These are phyloP conservation scores for Troides aeacus DNA, from an alignment of 2,888 invertebrate genomes.

Conservation along the genomic window DNA sequence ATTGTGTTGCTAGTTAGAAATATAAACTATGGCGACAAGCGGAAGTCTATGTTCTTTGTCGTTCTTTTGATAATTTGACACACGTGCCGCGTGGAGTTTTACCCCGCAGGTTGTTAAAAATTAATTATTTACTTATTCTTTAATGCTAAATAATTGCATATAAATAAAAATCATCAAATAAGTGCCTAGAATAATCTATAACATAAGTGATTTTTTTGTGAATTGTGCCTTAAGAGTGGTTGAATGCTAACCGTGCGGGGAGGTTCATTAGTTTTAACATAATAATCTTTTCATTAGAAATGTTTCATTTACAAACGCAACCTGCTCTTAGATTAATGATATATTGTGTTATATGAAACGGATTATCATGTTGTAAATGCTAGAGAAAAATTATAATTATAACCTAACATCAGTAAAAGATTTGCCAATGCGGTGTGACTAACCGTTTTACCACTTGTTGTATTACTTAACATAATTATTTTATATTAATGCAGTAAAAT, in stretches of 20 bases:
- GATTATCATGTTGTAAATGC: not conserved
- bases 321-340: not conserved
- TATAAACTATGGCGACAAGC: constrained; percentile 59
- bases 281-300: not conserved
- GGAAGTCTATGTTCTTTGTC: constrained; percentile 66
- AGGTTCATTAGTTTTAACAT: constrained; percentile 8
- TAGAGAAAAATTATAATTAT: not conserved
- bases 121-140: constrained; percentile 47
- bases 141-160: constrained; percentile 28
- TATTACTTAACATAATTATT: not conserved
- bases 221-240: constrained; percentile 40
- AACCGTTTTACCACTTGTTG: not conserved
- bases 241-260: constrained; percentile 19
- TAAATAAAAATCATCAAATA: constrained; percentile 3
- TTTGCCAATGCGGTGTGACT: not conserved
- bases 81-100: constrained; percentile 81
- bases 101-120: constrained; percentile 72
- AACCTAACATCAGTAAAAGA: constrained; percentile 11
- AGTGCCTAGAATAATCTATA: constrained; percentile 31
- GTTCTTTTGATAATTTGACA: constrained; percentile 76
- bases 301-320: not conserved
- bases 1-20: constrained; percentile 52
- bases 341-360: not conserved
- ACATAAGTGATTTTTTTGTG: constrained; percentile 49
- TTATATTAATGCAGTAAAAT: not conserved